Base-by-base conservation (phyloP, 2,113 vertebrate genomes). In the Galbula dea region DNA sequence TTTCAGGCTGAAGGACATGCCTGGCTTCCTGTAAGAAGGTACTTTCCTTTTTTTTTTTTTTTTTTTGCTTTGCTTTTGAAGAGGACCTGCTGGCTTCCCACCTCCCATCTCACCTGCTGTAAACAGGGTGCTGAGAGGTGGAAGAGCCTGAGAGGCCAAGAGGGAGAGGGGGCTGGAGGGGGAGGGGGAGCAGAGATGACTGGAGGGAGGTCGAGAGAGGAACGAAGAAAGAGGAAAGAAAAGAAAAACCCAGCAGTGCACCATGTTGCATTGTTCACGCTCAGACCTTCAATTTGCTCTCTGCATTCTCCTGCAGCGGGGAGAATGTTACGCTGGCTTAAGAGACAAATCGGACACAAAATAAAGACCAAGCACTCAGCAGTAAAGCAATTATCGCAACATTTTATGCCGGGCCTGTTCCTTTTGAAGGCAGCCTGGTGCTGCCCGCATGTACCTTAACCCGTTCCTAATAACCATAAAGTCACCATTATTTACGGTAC, bases 281-380 rank as follows among this genome's bases (percentile, higher is more conserved):
- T 99, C 99, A 98, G 98, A 99, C 99, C 99, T 99, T 98, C 99
- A 99, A 99, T 99, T 99, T 99, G 99, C 99, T 99, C 98, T 98
- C 98, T 98, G 98, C 99, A 99, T 99, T 99, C 99, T 99, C 99
- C 98, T 98, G 98, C 98, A 98, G 97, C 97, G 98, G 98, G 98
- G 98, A 98, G 99, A 99, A 99, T 98, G 99, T 99, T 99, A 99
- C 99, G 99, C 98, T 98, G 99, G 99, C 99, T 99, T 99, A 99
- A 99, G 99, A 99, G 98, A 99, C 99, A 99, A 99, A 99, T 99
- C 98, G 98, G 98, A 99, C 98, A 99, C 99, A 99, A 98, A 98
- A 98, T 98, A 98, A 98, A 98, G 98, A 98, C 98, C 98, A 98
- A 98, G 98, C 98, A 98, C 98, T 98, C 98, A 99, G 99, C 98